Base-by-base conservation (phyloP, 1,140 invertebrate genomes). In the Trissolcus basalis region DNA sequence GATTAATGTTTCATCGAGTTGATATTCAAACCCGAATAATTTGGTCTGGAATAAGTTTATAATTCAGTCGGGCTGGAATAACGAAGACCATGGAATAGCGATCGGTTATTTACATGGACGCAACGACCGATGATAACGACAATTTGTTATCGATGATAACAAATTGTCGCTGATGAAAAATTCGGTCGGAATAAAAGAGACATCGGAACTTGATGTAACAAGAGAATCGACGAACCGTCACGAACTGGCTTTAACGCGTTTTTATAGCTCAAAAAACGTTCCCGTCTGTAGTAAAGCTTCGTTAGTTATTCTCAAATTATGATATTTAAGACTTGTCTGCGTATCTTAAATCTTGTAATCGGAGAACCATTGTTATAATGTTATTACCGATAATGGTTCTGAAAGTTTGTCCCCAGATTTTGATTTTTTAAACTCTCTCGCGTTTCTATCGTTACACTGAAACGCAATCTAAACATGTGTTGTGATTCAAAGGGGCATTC, bases 231-330 rank as follows among this genome's bases (percentile, higher is more conserved):
- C 54, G 63, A 71, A 63, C 56, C 63, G 35, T 71, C 50, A 71
- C 51, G 58, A 72, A 77, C 68, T 13, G 36, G 36, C 2, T 9
- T 68, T 27, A 41, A 51, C 44, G 48, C 55, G 45, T 61, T 75
- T 41, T 72, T 47, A 75, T 72, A 72, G 49, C 68, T 75, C 60
- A 68, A 70, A 78, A 59, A n/a, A n/a, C n/a, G n/a, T n/a, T n/a
- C n/a, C n/a, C 63, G 39, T 65, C 12, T 36, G 64, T 43, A 60
- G 65, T 60, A 68, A 41, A 14, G 50, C 50, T 58, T 79, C 77
- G 67, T 79, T 79, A 79, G 59, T 27, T 27, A 27, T 27, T n/a
- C 19, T 27, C 19, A 27, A 27, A 27, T 6, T 27, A 3, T 27
- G 6, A 27, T 27, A 1, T 3, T 27, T 27, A 27, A 27, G 19